Base-by-base conservation (phyloP, 2,113 vertebrate genomes). In the Dolichallabes microphthalmus region DNA sequence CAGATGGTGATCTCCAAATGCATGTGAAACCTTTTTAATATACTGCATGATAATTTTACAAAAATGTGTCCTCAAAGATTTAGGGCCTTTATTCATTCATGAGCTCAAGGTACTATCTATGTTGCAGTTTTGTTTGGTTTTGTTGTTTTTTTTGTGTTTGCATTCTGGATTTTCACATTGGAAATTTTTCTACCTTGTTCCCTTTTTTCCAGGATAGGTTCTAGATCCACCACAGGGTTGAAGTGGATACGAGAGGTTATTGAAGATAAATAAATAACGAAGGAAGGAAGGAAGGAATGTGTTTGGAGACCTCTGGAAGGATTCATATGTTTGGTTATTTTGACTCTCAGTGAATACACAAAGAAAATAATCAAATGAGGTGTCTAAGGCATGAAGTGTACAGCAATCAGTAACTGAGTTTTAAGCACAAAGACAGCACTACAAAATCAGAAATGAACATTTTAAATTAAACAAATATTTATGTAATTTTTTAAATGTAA, bases 1-100 rank as follows among this genome's bases (percentile, higher is more conserved):
- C 83, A 84, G 83, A 84, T 84, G 83, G 83, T 52, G 22, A 74
- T 74, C 35, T 74, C 50, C 39, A 74, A 39, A 74, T 74, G 50
- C 50, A 27, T 55, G 73, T 75, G 45, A 52, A 75, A 76, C 57
- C 71, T 27, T 84, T 19, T 35, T 17, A 77, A 58, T 20, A 22
- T 79, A 11, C 35, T 60, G 27, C 27, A 60, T 79, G 55, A 30
- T 20, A 79, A n/a, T 74, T 74, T 50, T 73, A 1, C 10, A 20
- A 71, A 27, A 77, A 30, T 10, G 0, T 50, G 3, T 52, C n/a
- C 45, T 69, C 66, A 45, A 9, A 25, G 20, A 4, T 76, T n/a
- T 7, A 55, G 25, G 14, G 74, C 27, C 50, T 9, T 12, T 57
- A 22, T 52, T 50, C 4, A 11, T 35, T 73, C 11, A 10, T 19